phyloP scores from a whole-genome alignment of 2,888 invertebrate genomes.

The Lobophora halterata region DNA sequence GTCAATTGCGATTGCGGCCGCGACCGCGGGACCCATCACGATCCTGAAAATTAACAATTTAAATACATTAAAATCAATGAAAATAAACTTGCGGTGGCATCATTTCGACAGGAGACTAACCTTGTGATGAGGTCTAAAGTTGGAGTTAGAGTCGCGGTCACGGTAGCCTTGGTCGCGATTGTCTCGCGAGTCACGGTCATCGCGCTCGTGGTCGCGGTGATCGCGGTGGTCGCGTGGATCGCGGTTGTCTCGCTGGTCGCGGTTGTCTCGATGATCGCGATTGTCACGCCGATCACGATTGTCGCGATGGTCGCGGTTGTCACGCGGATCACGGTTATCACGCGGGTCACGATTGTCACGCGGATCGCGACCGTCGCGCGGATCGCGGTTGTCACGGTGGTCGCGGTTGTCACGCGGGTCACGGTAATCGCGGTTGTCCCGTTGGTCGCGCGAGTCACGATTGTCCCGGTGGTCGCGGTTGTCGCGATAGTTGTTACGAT shows the following conservation, averaged over 20 bases:
- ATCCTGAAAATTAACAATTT: slow-evolving; percentile 56
- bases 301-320: slow-evolving; percentile 44
- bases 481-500: slow-evolving; percentile 45
- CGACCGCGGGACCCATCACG: slow-evolving; percentile 74
- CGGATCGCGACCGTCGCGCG: slow-evolving; percentile 33
- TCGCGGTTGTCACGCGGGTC: slow-evolving; percentile 38
- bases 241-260: slow-evolving; percentile 37
- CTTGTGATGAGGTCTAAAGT: slow-evolving; percentile 61
- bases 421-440: slow-evolving; percentile 38
- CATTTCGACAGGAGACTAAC: slow-evolving; percentile 41
- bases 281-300: slow-evolving; percentile 44
- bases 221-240: slow-evolving; percentile 45
- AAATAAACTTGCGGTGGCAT: slow-evolving; percentile 1
- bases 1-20: slow-evolving; percentile 72
- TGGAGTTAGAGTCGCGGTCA: slow-evolving; percentile 54
- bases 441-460: slow-evolving; percentile 41
- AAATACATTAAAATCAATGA: slow-evolving; percentile 13
- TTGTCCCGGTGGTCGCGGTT: slow-evolving; percentile 40
- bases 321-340: slow-evolving; percentile 45
- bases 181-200: slow-evolving; percentile 46
- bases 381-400: slow-evolving; percentile 31
- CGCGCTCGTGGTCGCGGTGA: slow-evolving; percentile 40
- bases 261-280: slow-evolving; percentile 43
- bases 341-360: slow-evolving; percentile 43
- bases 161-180: slow-evolving; percentile 50